These are phyloP conservation scores for Chirona hameri DNA, from an alignment of 2,888 invertebrate genomes.

Conservation along the genomic window DNA sequence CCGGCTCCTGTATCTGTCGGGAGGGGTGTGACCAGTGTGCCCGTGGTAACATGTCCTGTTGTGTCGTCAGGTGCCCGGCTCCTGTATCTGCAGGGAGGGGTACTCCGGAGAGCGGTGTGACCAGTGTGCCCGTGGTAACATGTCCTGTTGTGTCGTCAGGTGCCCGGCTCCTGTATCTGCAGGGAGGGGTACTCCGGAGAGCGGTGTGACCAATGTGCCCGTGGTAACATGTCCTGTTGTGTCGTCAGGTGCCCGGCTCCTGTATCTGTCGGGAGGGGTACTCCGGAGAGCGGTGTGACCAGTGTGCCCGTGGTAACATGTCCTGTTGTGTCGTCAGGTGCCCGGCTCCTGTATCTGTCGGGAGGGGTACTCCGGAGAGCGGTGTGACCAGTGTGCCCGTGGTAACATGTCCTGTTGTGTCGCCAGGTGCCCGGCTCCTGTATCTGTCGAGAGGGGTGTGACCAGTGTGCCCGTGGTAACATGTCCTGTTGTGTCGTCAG, in stretches of 20 bases:
- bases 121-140: constrained; percentile 65
- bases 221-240: constrained; percentile 50
- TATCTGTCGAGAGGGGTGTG: constrained; percentile 75
- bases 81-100: constrained; percentile 77
- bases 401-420: constrained; percentile 48
- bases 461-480: constrained; percentile 68
- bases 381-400: constrained; percentile 75
- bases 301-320: constrained; percentile 65
- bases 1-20: constrained; percentile 74
- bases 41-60: constrained; percentile 51
- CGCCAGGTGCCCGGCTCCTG: constrained; percentile 63
- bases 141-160: constrained; percentile 43
- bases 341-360: constrained; percentile 75
- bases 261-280: constrained; percentile 82
- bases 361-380: constrained; percentile 61
- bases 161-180: constrained; percentile 73
- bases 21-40: constrained; percentile 80
- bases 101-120: constrained; percentile 65
- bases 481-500: constrained; percentile 42
- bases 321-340: constrained; percentile 44
- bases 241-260: constrained; percentile 56
- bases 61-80: constrained; percentile 54
- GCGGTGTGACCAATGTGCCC: constrained; percentile 73
- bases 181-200: constrained; percentile 63
- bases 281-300: constrained; percentile 60